phyloP scores from a whole-genome alignment of 2,888 invertebrate genomes.

The Stratiomys singularior region DNA sequence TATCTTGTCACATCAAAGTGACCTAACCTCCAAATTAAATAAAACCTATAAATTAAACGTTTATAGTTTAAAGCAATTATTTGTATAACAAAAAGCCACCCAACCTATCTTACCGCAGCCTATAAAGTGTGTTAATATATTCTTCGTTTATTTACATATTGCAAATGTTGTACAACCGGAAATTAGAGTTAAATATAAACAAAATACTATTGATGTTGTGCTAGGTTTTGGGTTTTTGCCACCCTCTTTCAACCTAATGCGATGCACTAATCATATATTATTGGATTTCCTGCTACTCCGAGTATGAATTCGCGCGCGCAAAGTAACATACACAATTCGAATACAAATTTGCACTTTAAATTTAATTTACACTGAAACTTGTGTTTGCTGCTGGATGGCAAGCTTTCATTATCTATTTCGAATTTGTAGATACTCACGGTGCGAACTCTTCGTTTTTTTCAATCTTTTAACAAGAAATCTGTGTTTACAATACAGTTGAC shows the following conservation, averaged over 20 bases:
- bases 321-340: neutral
- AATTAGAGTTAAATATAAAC: constrained; percentile 10
- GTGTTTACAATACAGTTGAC: too few relatives aligned
- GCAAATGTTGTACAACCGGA: constrained; percentile 7
- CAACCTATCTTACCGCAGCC: too few relatives aligned
- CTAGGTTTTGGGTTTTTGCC: neutral
- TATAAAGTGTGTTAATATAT: too few relatives aligned
- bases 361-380: constrained; percentile 17
- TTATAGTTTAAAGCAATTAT: too few relatives aligned
- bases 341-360: constrained; percentile 28
- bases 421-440: neutral
- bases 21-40: too few relatives aligned
- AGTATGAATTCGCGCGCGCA: neutral
- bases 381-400: neutral
- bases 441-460: too few relatives aligned
- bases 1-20: too few relatives aligned
- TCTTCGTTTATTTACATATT: too few relatives aligned
- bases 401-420: neutral
- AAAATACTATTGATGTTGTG: neutral
- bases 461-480: too few relatives aligned
- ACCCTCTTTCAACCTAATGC: neutral
- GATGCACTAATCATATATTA: neutral
- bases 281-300: neutral
- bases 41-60: too few relatives aligned
- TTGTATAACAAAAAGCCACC: too few relatives aligned